Evolutionary conservation across 2,888 invertebrate genomes (phyloP).

Genomic region (Linnaemya tessellans): DNA sequence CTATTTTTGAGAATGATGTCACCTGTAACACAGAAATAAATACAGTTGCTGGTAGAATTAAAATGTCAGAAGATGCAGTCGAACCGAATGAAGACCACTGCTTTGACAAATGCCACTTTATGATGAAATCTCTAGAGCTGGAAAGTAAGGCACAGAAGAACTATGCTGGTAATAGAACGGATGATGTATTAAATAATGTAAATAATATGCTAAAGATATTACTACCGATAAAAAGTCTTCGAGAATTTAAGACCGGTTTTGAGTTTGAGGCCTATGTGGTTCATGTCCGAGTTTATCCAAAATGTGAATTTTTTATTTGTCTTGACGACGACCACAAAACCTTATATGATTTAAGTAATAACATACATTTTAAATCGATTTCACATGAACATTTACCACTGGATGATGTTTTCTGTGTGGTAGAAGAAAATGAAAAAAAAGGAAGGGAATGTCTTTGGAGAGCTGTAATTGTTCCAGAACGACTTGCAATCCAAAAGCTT

Average conservation of each 20-base stretch:
- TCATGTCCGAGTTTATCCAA: slow-evolving; percentile 59
- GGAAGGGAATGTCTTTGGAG: slow-evolving; percentile 58
- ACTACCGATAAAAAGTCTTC: slow-evolving; percentile 58
- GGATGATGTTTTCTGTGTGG: slow-evolving; percentile 69
- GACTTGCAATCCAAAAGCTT: not conserved
- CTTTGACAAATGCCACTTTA: not conserved
- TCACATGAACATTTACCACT: not conserved
- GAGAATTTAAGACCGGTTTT: slow-evolving; percentile 52
- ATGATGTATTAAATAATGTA: not conserved
- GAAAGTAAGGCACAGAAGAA: not conserved
- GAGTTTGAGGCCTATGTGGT: slow-evolving; percentile 69
- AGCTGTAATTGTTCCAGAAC: slow-evolving; percentile 57
- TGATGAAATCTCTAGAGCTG: not conserved
- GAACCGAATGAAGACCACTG: not conserved
- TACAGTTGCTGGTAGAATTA: not conserved
- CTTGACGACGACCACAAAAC: slow-evolving; percentile 59
- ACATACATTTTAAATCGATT: slow-evolving; percentile 47
- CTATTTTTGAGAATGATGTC: not conserved
- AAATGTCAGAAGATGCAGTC: not conserved
- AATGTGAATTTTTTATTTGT: slow-evolving; percentile 69
- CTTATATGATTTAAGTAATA: slow-evolving; percentile 66
- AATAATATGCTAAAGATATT: slow-evolving; percentile 38
- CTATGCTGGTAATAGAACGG: not conserved
- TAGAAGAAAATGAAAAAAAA: slow-evolving; percentile 15
- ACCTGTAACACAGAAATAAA: not conserved